A percentile compares a stretch with the other conserved stretches of the same genome.
Conservation (phyloP, 2,888 invertebrate genomes). For the Lamellibrachia satsuma region DNA sequence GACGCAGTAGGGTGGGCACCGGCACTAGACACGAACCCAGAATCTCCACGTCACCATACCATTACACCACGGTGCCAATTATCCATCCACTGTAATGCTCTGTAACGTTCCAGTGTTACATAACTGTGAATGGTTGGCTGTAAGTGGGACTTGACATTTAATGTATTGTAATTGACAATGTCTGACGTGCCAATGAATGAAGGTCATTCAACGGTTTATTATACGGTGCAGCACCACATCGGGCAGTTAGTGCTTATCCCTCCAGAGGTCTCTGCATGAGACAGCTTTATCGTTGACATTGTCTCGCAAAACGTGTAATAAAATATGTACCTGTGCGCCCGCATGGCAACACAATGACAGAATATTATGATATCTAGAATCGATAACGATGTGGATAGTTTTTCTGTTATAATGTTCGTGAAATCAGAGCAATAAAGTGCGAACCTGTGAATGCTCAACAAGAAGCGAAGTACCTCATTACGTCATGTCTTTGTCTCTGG, state of each 20-base stretch:
- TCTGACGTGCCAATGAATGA: not conserved
- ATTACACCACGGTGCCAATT: not conserved
- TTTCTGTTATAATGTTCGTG: not conserved
- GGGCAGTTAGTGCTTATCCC: not conserved
- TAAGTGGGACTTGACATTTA: not conserved
- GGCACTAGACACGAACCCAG: not conserved
- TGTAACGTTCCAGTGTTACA: not conserved
- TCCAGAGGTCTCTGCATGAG: not conserved
- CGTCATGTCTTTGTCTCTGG: not conserved
- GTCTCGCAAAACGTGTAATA: not conserved
- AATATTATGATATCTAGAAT: not conserved
- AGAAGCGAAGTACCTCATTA: not conserved
- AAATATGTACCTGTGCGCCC: not conserved
- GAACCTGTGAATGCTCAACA: not conserved
- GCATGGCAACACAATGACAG: not conserved
- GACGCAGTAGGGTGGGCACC: not conserved
- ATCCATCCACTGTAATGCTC: not conserved
- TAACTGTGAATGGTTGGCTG: not conserved
- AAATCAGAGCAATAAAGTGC: not conserved
- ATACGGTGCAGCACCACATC: not conserved
- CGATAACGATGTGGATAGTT: not conserved
- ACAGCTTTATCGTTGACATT: not conserved
- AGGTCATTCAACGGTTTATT: not conserved
- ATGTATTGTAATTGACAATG: not conserved
- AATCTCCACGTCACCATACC: not conserved